phyloP scores from a whole-genome alignment of 2,113 vertebrate genomes.

The Silurus meridionalis region DNA sequence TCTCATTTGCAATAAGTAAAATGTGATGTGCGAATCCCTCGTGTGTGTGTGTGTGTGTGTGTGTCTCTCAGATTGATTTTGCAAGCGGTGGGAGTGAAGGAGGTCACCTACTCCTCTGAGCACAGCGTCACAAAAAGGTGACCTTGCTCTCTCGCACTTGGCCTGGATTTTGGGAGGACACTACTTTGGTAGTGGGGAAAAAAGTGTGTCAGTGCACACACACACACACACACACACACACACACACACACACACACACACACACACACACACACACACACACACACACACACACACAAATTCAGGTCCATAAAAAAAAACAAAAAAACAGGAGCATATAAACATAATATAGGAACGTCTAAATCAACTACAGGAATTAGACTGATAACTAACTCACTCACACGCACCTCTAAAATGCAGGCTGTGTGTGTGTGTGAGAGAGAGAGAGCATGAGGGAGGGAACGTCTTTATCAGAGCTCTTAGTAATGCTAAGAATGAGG shows the following conservation, averaged over 20 bases:
- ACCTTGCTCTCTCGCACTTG: conserved; percentile 63
- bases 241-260: not conserved
- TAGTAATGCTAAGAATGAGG: conserved; percentile 69
- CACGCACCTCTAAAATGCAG: conserved; percentile 31
- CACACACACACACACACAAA: no score
- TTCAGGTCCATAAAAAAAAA: not conserved
- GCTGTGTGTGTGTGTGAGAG: conserved; percentile 12
- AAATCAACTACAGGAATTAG: not conserved
- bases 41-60: conserved; percentile 2
- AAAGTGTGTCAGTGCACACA: conserved; percentile 55
- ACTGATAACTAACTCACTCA: not conserved
- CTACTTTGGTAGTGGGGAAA: conserved; percentile 50
- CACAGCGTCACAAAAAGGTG: conserved; percentile 66
- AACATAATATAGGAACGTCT: not conserved
- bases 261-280: not conserved
- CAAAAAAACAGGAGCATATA: not conserved
- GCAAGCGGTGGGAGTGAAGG: conserved; percentile 61
- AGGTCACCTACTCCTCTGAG: conserved; percentile 74
- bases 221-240: conserved; percentile 13
- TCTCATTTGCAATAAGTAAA: not conserved
- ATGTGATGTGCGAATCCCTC: not conserved
- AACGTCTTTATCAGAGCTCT: conserved; percentile 63
- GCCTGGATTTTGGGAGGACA: conserved; percentile 65
- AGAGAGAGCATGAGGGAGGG: conserved; percentile 39
- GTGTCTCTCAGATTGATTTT: conserved; percentile 39